phyloP scores from a whole-genome alignment of 2,888 invertebrate genomes.

The Plutella xylostella region DNA sequence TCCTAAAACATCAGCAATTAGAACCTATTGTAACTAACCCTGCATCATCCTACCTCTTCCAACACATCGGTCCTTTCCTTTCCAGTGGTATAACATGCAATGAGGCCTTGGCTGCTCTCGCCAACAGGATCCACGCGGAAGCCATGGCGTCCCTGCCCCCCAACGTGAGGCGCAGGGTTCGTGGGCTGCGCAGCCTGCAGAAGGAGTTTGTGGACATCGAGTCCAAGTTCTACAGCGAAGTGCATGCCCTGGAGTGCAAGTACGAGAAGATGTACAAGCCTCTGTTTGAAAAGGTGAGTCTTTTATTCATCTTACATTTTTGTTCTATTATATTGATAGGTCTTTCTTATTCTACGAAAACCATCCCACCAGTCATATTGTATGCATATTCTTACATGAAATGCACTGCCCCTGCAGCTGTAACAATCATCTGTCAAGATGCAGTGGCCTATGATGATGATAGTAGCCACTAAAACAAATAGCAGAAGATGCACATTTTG shows the following conservation, averaged over 20 bases:
- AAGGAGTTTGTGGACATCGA: slow-evolving; percentile 87
- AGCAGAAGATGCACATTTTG: background rate
- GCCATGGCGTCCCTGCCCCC: slow-evolving; percentile 75
- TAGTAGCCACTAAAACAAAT: too few relatives aligned
- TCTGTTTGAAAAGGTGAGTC: slow-evolving; percentile 79
- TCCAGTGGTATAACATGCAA: slow-evolving; percentile 56
- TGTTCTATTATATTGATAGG: background rate
- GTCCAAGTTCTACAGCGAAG: slow-evolving; percentile 93
- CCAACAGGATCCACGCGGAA: slow-evolving; percentile 69
- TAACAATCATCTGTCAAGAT: background rate
- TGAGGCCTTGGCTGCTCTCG: slow-evolving; percentile 71
- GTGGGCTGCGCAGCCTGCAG: slow-evolving; percentile 89
- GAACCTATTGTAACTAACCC: too few relatives aligned
- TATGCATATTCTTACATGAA: too few relatives aligned
- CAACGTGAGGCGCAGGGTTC: slow-evolving; percentile 82
- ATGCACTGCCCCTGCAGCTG: too few relatives aligned
- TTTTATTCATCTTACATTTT: background rate
- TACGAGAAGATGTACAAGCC: slow-evolving; percentile 85
- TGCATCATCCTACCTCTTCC: too few relatives aligned
- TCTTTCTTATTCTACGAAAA: too few relatives aligned
- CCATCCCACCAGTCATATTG: too few relatives aligned
- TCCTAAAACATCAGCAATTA: too few relatives aligned
- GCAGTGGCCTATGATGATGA: too few relatives aligned
- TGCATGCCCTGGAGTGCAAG: slow-evolving; percentile 93
- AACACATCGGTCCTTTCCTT: background rate